Base-by-base conservation (phyloP, 2,113 vertebrate species). In the Gallinago undulata region DNA sequence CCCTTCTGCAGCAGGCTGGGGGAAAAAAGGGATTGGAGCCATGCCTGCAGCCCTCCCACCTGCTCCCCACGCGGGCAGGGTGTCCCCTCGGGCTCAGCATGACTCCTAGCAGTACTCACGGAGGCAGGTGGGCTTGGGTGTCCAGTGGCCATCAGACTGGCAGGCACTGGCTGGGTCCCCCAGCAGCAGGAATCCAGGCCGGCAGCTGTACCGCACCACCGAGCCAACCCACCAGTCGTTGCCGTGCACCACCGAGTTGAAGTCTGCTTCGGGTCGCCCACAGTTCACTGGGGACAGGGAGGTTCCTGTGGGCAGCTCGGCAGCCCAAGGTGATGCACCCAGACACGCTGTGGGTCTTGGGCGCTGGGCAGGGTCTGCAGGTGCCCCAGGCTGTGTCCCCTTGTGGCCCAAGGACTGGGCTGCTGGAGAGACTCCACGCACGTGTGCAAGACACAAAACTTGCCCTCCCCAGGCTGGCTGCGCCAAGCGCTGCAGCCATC, bases 201-300 rank as follows among this genome's bases (percentile, higher is more conserved):
- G 98, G 90, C 98, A 99, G 68, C 96, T 31, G 88, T 99, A 98
- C 59, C 98, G 96, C 93, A 99, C 98, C 96, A 98, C 97, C 0
- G 98, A 98, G 89, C 98, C 98, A 39, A 99, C 98, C 98, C 98
- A 99, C 98, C 98, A 99, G 95, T 98, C 98, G 2, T 98, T 98
- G 41, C 98, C 98, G 2, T 96, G 87, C 64, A 98, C 97, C 25
- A 93, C 72, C 0, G 98, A 98, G 66, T 98, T 98, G 43, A 97
- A 97, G 72, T 98, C 98, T 1, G 97, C 98, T 84, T 98, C 98
- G 3, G 99, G 98, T 56, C 78, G 96, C 62, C 98, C 98, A 19
- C 99, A 99, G 96, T 98, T 98, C 94, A 99, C 98, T 99, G 95
- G 7, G 11, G 35, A 81, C 37, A n/a, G 6, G 14, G 59, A 77